A percentile compares a stretch with the other conserved stretches of the same genome.
These are phyloP conservation scores for Sesia apiformis DNA, from an alignment of 2,888 invertebrate genomes.

Conservation along the genomic window DNA sequence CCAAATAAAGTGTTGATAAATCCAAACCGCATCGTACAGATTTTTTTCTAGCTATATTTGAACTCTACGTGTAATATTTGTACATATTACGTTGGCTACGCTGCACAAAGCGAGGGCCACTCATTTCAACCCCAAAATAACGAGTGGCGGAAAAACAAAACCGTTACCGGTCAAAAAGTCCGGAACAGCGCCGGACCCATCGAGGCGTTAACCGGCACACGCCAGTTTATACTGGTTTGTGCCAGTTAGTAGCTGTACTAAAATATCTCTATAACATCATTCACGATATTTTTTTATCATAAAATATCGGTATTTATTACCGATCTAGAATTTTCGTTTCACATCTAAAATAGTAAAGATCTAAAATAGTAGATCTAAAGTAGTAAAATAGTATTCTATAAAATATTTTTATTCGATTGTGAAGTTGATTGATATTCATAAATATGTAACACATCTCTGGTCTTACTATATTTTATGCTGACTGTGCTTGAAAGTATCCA, in stretches of 20 bases:
- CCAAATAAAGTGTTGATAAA: background rate
- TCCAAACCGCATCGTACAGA: background rate
- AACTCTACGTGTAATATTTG: background rate
- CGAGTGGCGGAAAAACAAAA: constrained; percentile 13
- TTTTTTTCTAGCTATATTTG: background rate
- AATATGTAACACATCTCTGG: too few relatives aligned
- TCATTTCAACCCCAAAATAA: constrained; percentile 9
- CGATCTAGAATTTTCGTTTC: too few relatives aligned
- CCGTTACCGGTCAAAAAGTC: constrained; percentile 18
- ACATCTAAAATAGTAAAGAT: too few relatives aligned
- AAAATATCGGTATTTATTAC: too few relatives aligned
- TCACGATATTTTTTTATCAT: too few relatives aligned
- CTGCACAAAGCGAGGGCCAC: constrained; percentile 1
- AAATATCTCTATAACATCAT: too few relatives aligned
- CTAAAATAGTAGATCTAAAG: too few relatives aligned
- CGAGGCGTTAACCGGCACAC: background rate
- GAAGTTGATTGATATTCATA: too few relatives aligned
- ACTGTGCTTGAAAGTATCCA: too few relatives aligned
- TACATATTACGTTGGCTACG: constrained; percentile 11
- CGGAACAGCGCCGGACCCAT: constrained; percentile 8
- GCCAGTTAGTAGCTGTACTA: background rate
- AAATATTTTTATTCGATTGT: too few relatives aligned
- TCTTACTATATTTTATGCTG: too few relatives aligned
- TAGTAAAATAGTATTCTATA: too few relatives aligned
- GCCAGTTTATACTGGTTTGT: background rate